These are phyloP conservation scores for Trachelus troglodyta DNA, from an alignment of 2,888 invertebrate genomes.

Conservation along the genomic window DNA sequence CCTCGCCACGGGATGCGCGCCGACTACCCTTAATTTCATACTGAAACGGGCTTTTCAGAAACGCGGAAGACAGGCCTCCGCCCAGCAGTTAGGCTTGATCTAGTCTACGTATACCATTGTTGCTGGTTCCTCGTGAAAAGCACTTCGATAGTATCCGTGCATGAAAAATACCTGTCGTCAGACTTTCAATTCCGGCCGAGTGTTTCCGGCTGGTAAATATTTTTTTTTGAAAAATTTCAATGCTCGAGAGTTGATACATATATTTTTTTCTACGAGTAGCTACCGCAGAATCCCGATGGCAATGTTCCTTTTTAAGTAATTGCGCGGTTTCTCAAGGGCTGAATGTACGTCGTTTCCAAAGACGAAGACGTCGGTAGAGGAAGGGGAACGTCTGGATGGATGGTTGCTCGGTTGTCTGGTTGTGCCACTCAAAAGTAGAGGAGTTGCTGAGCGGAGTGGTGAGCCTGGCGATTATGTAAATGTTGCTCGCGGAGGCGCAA, in stretches of 20 bases:
- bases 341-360: background rate
- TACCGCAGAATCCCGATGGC: background rate
- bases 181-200: background rate
- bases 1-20: background rate
- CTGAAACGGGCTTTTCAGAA: background rate
- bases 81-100: background rate
- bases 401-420: conserved; percentile 2
- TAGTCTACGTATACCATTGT: background rate
- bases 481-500: conserved; percentile 63
- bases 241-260: background rate
- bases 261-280: background rate
- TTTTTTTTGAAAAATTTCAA: background rate
- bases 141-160: background rate
- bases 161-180: background rate
- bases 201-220: background rate
- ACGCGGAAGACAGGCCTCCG: background rate
- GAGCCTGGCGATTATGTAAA: conserved; percentile 60
- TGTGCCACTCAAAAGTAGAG: background rate
- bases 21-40: background rate
- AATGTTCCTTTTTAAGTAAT: background rate
- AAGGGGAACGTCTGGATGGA: background rate
- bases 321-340: background rate
- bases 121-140: background rate
- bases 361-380: background rate
- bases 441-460: conserved; percentile 5